Evolutionary conservation across 2,888 invertebrate species (phyloP), one percentile per base, ranked within the genome.

Genomic region (Bugula neritina): DNA sequence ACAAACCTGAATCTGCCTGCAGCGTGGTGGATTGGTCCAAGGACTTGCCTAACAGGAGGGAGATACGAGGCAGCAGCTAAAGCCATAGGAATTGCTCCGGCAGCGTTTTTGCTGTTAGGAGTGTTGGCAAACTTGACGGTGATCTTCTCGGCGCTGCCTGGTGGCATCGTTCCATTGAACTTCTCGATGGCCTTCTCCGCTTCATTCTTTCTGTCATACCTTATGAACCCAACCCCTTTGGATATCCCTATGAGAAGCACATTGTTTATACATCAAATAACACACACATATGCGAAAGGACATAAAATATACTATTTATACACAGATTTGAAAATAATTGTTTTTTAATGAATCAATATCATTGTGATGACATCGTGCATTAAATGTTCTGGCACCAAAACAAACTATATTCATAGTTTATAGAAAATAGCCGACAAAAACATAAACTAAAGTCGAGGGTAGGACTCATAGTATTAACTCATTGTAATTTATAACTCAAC

Each of bases 161-260:
- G 90, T 52, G 92, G 92, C 79, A 91, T 89, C 78, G 90, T 90
- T 77, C 92, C 92, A 83, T 92, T 91, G 82, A 92, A 86, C 85
- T 92, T 91, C 84, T 91, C 90, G 82, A 92, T 92, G 74, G 92
- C 92, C 73, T 90, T 87, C 84, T 92, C 92, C 1, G 92, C 92
- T 84, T 92, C 92, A 79, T 89, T 87, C 77, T 92, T 89, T 84
- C 92, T 91, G 83, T 92, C 92, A 84, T 92, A 92, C 77, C 92
- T 88, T 79, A 92, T 92, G 86, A 92, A 92, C 57, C 92, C 92
- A 78, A 92, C 92, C 77, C 92, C 92, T 86, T 92, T 90, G 72
- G 92, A 92, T 76, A 92, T 88, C 75, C 92, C 92, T 86, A 74
- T 1, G 72, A 43, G n/a, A n/a, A n/a, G n/a, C n/a, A n/a, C n/a